Base-by-base conservation (phyloP, 2,888 invertebrate species). In the Epinotia brunnichana region DNA sequence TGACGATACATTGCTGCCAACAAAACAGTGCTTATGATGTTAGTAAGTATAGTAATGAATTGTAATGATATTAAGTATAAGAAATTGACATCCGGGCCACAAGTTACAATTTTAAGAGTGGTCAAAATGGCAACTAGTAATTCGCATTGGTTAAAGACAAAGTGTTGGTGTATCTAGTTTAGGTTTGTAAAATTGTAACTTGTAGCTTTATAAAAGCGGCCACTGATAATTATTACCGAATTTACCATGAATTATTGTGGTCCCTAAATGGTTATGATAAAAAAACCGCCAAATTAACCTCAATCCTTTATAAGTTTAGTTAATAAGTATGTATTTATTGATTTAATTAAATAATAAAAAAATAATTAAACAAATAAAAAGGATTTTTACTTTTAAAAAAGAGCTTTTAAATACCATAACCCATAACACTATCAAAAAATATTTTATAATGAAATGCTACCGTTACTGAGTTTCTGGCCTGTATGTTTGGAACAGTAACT, bases 301-400 rank as follows among this genome's bases (percentile, higher is more conserved):
- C 57, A 63, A 39, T 62, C 21, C 9, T 24, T 39, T 57, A n/a
- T n/a, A 63, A 59, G 51, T 44, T 17, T 73, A 62, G 48, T 29
- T 24, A 10, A 1, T 73, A 71, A 66, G 71, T 41, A 67, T 73
- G 73, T 73, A 73, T 73, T 73, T 73, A 73, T 73, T 63, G 59
- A 73, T 63, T 73, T 59, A 63, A 63, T 59, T 69, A 63, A 69
- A 44, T 57, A 51, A 51, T 29, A 39, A 66, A 53, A 51, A 62
- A 63, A 54, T 60, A 72, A 62, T 41, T 62, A 69, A 63, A 0
- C 2, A 21, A 63, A n/a, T 51, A 2, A 51, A 51, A 51, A 9
- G 35, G 11, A 0, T 21, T 71, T 72, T 68, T 68, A 56, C 68
- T 68, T 35, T 48, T 62, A 48, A 35, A 66, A 60, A n/a, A 1